These are phyloP conservation scores for Lordiphosa stackelbergi DNA, from an alignment of 1,140 invertebrate species.

Conservation along the genomic window DNA sequence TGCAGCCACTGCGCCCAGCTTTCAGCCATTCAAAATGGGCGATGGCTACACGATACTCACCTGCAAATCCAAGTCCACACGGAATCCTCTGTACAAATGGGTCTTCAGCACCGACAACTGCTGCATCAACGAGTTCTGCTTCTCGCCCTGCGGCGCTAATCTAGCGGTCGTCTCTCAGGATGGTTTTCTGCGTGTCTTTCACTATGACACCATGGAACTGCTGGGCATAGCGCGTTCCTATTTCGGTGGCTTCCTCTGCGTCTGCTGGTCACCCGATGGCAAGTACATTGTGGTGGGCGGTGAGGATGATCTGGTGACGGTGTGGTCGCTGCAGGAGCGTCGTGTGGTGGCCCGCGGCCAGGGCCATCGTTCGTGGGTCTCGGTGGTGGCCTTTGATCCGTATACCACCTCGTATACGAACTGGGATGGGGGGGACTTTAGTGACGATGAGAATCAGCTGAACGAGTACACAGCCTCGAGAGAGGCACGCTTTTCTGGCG, in stretches of 20 bases:
- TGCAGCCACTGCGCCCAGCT: slow-evolving; percentile 89
- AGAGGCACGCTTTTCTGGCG: slow-evolving; percentile 63
- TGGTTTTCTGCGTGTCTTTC: slow-evolving; percentile 96
- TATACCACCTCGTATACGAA: slow-evolving; percentile 86
- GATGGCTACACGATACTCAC: slow-evolving; percentile 96
- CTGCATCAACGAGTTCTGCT: slow-evolving; percentile 97
- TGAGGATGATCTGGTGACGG: slow-evolving; percentile 98
- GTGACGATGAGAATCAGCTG: slow-evolving; percentile 81
- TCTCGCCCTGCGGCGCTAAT: slow-evolving; percentile 95
- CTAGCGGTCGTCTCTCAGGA: slow-evolving; percentile 96
- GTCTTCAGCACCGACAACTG: slow-evolving; percentile 87
- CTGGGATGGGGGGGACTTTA: slow-evolving; percentile 79
- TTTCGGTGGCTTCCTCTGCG: slow-evolving; percentile 96
- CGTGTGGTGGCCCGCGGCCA: slow-evolving; percentile 96
- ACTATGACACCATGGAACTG: slow-evolving; percentile 98
- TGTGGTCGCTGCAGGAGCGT: slow-evolving; percentile 96
- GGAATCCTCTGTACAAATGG: slow-evolving; percentile 96
- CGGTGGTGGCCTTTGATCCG: slow-evolving; percentile 97
- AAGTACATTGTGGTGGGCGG: slow-evolving; percentile 97
- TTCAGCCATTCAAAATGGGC: slow-evolving; percentile 96
- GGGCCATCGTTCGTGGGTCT: slow-evolving; percentile 97
- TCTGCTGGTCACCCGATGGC: slow-evolving; percentile 98
- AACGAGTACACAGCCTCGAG: slow-evolving; percentile 70
- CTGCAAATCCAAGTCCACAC: slow-evolving; percentile 96
- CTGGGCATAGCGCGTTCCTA: slow-evolving; percentile 94